A percentile compares a stretch with the other conserved stretches of the same genome.
phyloP scores from a whole-genome alignment of 2,888 invertebrate genomes.

The Uropetala carovei region DNA sequence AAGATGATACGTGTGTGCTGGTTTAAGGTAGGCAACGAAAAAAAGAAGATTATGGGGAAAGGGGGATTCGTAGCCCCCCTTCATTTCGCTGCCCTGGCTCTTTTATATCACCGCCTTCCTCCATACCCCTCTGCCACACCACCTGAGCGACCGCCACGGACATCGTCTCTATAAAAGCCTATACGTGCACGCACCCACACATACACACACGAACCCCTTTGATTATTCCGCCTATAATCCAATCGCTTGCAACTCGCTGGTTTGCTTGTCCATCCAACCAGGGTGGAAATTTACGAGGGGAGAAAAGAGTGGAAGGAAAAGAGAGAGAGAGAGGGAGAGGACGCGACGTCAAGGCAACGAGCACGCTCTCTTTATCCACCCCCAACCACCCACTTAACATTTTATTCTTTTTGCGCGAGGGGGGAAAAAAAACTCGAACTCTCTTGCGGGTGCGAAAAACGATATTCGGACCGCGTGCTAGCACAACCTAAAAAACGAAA shows the following conservation, averaged over 20 bases:
- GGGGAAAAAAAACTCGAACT: too few species aligned
- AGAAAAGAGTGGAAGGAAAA: background rate
- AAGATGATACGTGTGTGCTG: too few species aligned
- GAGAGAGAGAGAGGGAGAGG: background rate
- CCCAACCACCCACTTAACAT: too few species aligned
- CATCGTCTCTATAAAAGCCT: background rate
- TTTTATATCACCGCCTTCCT: background rate
- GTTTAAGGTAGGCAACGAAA: background rate
- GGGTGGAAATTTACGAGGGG: background rate
- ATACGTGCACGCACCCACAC: background rate
- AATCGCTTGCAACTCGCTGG: background rate
- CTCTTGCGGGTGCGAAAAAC: too few species aligned
- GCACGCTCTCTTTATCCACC: too few species aligned
- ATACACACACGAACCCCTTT: background rate
- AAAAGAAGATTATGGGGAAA: background rate
- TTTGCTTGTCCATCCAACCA: background rate
- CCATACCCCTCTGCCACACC: background rate
- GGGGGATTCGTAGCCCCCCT: background rate
- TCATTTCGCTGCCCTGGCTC: background rate
- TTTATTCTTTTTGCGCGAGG: too few species aligned
- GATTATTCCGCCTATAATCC: slow-evolving; percentile 7
- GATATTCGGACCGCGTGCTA: too few species aligned
- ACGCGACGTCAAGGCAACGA: background rate
- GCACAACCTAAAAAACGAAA: too few species aligned
- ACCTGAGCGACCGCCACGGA: background rate